phyloP scores from a whole-genome alignment of 1,140 invertebrate species.

The Zaprionus inermis region DNA sequence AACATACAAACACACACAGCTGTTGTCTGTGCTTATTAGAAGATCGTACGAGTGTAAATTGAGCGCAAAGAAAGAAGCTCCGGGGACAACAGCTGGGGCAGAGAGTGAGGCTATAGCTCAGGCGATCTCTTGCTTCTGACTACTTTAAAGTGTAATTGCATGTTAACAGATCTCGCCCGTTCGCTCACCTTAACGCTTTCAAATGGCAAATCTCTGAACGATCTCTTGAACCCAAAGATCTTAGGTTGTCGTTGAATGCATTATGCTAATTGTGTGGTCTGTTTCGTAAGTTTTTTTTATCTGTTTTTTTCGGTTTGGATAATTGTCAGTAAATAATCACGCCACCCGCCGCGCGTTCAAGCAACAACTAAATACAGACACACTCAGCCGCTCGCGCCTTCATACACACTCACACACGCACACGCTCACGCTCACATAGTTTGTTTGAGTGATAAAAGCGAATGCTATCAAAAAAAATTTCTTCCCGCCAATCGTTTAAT shows the following conservation, averaged over 20 bases:
- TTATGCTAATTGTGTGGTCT: constrained; percentile 18
- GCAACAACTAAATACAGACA: constrained; percentile 11
- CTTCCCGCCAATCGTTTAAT: constrained; percentile 37
- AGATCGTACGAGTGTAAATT: constrained; percentile 78
- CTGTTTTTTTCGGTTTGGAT: background rate
- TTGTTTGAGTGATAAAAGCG: constrained; percentile 1
- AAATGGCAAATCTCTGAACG: background rate
- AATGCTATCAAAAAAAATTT: constrained; percentile 35
- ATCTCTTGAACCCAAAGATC: constrained; percentile 3
- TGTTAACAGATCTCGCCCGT: constrained; percentile 21
- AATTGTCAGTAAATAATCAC: constrained; percentile 29
- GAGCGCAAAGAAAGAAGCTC: constrained; percentile 31
- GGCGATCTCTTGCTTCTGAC: constrained; percentile 20
- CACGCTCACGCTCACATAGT: background rate
- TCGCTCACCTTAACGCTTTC: constrained; percentile 6
- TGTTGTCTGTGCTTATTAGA: constrained; percentile 48
- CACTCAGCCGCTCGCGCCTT: background rate
- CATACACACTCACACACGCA: background rate
- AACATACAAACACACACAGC: constrained; percentile 32
- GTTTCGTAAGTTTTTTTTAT: background rate
- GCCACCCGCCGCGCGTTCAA: constrained; percentile 31
- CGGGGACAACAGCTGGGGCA: constrained; percentile 30
- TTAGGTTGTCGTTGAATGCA: constrained; percentile 9
- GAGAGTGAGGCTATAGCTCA: constrained; percentile 10
- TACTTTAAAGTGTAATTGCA: constrained; percentile 38